A percentile compares a stretch with the other conserved stretches of the same genome.
phyloP scores from a whole-genome alignment of 2,888 invertebrate species.

The Trypoxylon attenuatum region DNA sequence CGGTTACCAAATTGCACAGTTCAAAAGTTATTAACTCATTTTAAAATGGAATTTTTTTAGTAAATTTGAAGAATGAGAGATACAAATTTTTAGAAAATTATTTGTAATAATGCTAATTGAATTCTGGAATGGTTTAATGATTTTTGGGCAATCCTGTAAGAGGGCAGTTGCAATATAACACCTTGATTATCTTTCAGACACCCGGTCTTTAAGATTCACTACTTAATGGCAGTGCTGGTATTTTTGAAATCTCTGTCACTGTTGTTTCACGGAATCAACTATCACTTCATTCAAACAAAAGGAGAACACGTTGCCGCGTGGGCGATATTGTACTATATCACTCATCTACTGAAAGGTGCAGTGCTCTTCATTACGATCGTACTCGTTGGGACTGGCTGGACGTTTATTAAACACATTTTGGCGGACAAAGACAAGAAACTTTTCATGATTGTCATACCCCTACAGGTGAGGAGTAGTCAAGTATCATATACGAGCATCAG shows the following conservation, averaged over 20 bases:
- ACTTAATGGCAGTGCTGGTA: slow-evolving; percentile 95
- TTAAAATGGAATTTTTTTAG: too few relatives aligned
- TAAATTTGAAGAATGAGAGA: too few relatives aligned
- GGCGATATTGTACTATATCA: slow-evolving; percentile 98
- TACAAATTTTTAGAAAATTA: too few relatives aligned
- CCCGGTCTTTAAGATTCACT: slow-evolving; percentile 95
- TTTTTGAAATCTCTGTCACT: slow-evolving; percentile 93
- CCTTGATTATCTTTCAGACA: slow-evolving; percentile 75
- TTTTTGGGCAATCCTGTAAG: not conserved
- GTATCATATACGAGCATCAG: not conserved
- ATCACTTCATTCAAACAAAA: slow-evolving; percentile 93
- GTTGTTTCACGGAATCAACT: slow-evolving; percentile 96
- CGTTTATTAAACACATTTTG: slow-evolving; percentile 97
- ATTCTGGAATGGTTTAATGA: not conserved
- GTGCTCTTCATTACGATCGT: slow-evolving; percentile 97
- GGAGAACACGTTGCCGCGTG: slow-evolving; percentile 97
- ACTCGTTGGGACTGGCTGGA: slow-evolving; percentile 98
- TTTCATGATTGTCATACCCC: slow-evolving; percentile 97
- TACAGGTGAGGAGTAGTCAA: slow-evolving; percentile 83
- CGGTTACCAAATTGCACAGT: too few relatives aligned
- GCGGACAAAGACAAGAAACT: slow-evolving; percentile 97
- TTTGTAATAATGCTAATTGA: too few relatives aligned
- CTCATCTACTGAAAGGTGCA: slow-evolving; percentile 96
- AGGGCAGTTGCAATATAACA: not conserved
- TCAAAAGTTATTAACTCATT: too few relatives aligned